A percentile compares a stretch with the other conserved stretches of the same genome.
Evolutionary conservation across 2,888 invertebrate genomes (phyloP).

Genomic region (Drosophila longiperda): DNA sequence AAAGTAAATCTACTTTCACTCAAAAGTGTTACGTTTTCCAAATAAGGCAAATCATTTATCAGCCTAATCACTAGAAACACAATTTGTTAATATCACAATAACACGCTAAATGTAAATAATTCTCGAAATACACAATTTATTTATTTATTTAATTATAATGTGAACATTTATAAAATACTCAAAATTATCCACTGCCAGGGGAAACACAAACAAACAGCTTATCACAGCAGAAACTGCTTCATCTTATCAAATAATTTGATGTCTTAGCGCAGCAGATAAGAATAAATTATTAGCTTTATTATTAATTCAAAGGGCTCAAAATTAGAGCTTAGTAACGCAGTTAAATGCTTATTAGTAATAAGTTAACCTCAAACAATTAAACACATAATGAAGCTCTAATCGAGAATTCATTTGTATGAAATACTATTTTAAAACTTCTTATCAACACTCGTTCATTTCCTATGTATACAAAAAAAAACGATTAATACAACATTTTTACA

Average conservation of each 20-base stretch:
- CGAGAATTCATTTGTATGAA: not conserved
- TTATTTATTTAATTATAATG: not conserved
- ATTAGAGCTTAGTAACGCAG: conserved; percentile 7
- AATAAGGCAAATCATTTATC: not conserved
- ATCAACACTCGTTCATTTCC: not conserved
- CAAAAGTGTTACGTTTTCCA: not conserved
- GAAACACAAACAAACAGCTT: conserved; percentile 3
- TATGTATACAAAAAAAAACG: too few species aligned
- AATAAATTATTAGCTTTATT: not conserved
- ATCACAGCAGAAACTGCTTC: conserved; percentile 25
- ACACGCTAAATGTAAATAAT: not conserved
- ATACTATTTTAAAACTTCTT: not conserved
- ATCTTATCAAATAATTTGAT: conserved; percentile 17
- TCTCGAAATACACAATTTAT: not conserved
- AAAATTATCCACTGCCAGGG: not conserved
- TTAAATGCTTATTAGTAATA: conserved; percentile 40
- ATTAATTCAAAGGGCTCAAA: not conserved
- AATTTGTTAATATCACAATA: not conserved
- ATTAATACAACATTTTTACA: not conserved
- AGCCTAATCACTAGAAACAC: not conserved
- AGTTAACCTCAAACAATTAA: conserved; percentile 53
- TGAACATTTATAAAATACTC: too few species aligned
- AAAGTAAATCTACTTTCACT: not conserved
- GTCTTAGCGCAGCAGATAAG: conserved; percentile 10
- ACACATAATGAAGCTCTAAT: not conserved